These are phyloP conservation scores for Nasonia longicornis DNA, from an alignment of 1,140 invertebrate genomes.

Conservation along the genomic window DNA sequence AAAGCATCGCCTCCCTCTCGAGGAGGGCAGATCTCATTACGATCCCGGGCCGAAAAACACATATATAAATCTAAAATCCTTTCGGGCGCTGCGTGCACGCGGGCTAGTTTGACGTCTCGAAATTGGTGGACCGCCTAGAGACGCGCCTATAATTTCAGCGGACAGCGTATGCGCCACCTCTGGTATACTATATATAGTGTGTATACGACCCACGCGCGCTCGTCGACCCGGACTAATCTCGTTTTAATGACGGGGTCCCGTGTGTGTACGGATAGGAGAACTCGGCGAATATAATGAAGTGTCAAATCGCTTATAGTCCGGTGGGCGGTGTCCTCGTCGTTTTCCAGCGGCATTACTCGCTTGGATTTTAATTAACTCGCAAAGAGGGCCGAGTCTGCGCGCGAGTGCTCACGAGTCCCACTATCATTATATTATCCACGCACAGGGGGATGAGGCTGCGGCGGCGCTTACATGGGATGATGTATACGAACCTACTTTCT, in stretches of 20 bases:
- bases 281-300: conserved; percentile 67
- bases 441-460: background rate
- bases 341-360: conserved; percentile 25
- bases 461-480: background rate
- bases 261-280: conserved; percentile 39
- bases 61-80: conserved; percentile 25
- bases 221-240: conserved; percentile 60
- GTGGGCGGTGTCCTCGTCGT: conserved; percentile 58
- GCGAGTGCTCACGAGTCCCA: conserved; percentile 14
- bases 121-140: conserved; percentile 35
- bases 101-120: conserved; percentile 33
- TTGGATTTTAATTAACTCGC: conserved; percentile 63
- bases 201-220: background rate
- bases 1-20: conserved; percentile 4
- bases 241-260: conserved; percentile 68
- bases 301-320: conserved; percentile 63
- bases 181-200: background rate
- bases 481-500: no score
- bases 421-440: conserved; percentile 38
- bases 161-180: background rate
- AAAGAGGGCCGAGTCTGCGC: background rate
- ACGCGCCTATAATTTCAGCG: conserved; percentile 22
- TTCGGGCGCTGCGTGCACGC: background rate
- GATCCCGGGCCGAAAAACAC: conserved; percentile 21
- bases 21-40: conserved; percentile 46